phyloP scores from a whole-genome alignment of 2,113 vertebrate genomes.

The Probosciger aterrimus region DNA sequence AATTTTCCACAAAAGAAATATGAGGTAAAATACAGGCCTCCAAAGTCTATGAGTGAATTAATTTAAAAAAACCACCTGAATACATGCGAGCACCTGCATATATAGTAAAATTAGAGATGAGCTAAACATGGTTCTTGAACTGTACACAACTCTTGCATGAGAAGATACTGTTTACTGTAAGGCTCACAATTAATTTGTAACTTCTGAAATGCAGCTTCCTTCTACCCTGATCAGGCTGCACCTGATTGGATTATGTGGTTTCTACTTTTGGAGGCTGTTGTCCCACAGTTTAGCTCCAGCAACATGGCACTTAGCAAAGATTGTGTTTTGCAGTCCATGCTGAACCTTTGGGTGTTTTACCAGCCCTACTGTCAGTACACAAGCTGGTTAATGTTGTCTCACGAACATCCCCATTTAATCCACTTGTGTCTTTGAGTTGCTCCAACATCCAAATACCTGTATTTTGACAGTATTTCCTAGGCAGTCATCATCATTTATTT shows the following conservation, averaged over 20 bases:
- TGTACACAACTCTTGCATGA: background rate
- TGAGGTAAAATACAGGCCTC: background rate
- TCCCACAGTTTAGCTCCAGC: background rate
- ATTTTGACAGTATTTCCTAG: slow-evolving; percentile 24
- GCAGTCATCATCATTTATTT: background rate
- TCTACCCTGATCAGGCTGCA: background rate
- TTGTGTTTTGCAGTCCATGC: background rate
- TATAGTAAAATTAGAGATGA: slow-evolving; percentile 28
- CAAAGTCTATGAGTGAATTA: background rate
- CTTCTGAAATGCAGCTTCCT: background rate
- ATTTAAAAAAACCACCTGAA: background rate
- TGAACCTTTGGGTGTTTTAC: background rate
- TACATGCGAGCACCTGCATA: background rate
- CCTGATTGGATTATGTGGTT: background rate
- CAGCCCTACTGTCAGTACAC: background rate
- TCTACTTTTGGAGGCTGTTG: background rate
- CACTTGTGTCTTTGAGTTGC: background rate
- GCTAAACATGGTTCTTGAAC: slow-evolving; percentile 23
- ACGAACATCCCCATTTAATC: background rate
- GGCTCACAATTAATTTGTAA: background rate
- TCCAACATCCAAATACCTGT: background rate
- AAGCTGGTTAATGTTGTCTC: background rate
- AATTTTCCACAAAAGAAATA: background rate
- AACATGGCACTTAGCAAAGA: background rate
- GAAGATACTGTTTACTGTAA: background rate